Base-by-base conservation (phyloP, 2,888 invertebrate species). In the Camponotus fellah region DNA sequence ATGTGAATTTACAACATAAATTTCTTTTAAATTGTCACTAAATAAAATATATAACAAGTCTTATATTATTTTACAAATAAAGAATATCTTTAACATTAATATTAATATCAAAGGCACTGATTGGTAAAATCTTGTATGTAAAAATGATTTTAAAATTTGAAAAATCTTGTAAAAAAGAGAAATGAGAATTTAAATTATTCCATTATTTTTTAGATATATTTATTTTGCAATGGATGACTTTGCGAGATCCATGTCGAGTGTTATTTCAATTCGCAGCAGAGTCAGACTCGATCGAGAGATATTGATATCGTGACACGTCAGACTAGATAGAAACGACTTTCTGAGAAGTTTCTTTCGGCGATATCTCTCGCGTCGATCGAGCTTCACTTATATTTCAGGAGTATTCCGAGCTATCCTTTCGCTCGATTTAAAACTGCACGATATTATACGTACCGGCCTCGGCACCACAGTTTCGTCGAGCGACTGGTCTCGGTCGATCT, bases 401-500 rank as follows among this genome's bases (percentile, higher is more conserved):
- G 43, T 83, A 89, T 86, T 80, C 83, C 87, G 34, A 66, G 53
- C 74, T 53, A 46, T 71, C 79, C 75, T 60, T 80, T 65, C 77
- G 75, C 85, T 64, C 58, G 65, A 64, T 83, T 83, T 84, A 68
- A 81, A 83, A 89, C 74, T 84, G 81, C 72, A 83, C 62, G 82
- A 80, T 58, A 71, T 74, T 65, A 68, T 72, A 83, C 71, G 77
- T 85, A 58, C 14, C 79, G 37, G 65, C 69, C 76, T 77, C 66
- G 77, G 56, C 77, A 66, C 66, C 85, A 77, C 77, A 79, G 80
- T 82, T 83, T 86, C 82, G 75, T 56, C 56, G 65, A 69, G 72
- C 66, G 77, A 64, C 69, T 49, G 84, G 83, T 58, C 53, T 62
- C 60, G 83, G 88, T 87, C 91, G 85, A 92, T 92, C 91, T 89